Evolutionary conservation across 2,113 vertebrate genomes (phyloP), one percentile per base, ranked within the genome.

Genomic region (Aphelocoma coerulescens): DNA sequence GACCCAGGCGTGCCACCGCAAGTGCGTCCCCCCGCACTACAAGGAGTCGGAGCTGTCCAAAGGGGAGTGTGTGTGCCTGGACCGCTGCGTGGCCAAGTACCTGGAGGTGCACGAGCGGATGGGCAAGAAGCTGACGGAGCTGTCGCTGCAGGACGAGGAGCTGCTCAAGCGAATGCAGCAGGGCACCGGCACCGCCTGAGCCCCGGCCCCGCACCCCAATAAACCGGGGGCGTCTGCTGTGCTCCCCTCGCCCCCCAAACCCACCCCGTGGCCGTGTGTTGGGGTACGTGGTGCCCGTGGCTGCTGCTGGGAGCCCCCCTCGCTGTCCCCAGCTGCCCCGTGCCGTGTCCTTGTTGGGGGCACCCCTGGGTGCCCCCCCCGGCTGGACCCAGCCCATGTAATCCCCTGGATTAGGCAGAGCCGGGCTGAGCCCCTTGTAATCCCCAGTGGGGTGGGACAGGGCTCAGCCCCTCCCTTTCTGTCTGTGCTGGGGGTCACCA

Each of bases 81-180:
- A 99, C 95, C 99, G 99, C 67, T 99, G 99, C 19, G 99, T 99
- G 75, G 98, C 99, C 92, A 99, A 99, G 96, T 99, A 99, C 97
- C 98, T 99, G 96, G 99, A 99, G 96, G 98, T 99, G 67, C 99
- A 99, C 3, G 99, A 99, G 97, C 96, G 98, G 51, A 98, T 99
- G 97, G 99, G 99, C 55, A 99, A 99, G 72, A 99, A 99, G 95
- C 96, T 99, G 92, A 99, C 99, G 0, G 99, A 99, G 95, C 97
- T 99, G 37, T 99, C 99, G 0, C 97, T 99, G 96, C 99, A 99
- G 96, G 99, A 99, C 1, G 99, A 99, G 85, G 99, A 99, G 74
- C 94, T 98, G 89, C 99, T 99, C 98, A 99, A 98, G 97, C 98
- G 99, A 37, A 96, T 97, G 93, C 99, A 71, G 97, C 99, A 75